Conservation (phyloP, 1,140 invertebrate genomes). For the Telenomus remus region DNA sequence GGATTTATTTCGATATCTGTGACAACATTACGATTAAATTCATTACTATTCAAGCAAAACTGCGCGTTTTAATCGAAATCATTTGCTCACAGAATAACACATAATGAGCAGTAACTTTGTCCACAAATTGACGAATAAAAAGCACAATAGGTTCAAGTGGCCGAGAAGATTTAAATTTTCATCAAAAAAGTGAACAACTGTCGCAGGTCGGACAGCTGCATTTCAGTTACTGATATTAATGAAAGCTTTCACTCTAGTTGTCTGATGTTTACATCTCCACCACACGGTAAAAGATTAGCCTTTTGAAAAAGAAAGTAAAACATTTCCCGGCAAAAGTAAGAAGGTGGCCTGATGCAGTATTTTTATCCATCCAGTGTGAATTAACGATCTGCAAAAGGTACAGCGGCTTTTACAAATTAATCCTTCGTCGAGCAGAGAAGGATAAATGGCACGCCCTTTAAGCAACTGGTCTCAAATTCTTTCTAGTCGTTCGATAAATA, state of each 20-base stretch:
- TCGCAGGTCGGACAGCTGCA: conserved; percentile 29
- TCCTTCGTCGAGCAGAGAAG: conserved; percentile 39
- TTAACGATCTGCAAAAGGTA: conserved; percentile 47
- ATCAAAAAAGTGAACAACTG: conserved; percentile 39
- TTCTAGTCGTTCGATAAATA: conserved; percentile 42
- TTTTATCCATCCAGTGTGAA: conserved; percentile 46
- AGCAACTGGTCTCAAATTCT: conserved; percentile 43
- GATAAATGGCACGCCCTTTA: conserved; percentile 36
- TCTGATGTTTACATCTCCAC: conserved; percentile 39
- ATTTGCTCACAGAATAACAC: too few relatives aligned
- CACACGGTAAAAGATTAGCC: conserved; percentile 44
- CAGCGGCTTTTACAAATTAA: conserved; percentile 51
- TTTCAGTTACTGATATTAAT: conserved; percentile 39
- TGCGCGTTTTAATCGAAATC: too few relatives aligned
- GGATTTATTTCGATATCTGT: too few relatives aligned
- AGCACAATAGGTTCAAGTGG: too few relatives aligned
- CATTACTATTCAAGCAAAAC: too few relatives aligned
- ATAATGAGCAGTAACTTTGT: too few relatives aligned
- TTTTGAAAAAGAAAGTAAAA: conserved; percentile 31
- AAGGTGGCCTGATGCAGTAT: conserved; percentile 39
- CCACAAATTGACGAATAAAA: too few relatives aligned
- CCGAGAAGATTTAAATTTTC: conserved; percentile 22
- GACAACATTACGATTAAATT: too few relatives aligned
- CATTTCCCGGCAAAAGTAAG: conserved; percentile 28
- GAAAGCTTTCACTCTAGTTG: conserved; percentile 42